These are phyloP conservation scores for Gymnosoma rotundatum DNA, from an alignment of 2,888 invertebrate genomes.

Conservation along the genomic window DNA sequence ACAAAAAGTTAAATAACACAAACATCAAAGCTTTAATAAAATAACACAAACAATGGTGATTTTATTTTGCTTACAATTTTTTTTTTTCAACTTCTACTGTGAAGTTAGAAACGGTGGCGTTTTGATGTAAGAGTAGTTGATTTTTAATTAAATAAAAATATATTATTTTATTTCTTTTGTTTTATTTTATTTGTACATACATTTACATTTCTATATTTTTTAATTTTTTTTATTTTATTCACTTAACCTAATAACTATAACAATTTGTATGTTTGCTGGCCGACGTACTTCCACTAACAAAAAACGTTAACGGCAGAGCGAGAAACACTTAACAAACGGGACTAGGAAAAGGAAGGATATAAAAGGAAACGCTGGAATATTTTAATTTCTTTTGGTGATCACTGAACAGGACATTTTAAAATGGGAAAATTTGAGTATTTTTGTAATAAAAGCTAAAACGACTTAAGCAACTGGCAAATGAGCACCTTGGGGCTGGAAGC, in stretches of 20 bases:
- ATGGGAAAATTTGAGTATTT: slow-evolving; percentile 8
- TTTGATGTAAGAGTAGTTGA: too few species aligned
- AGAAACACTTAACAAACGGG: slow-evolving; percentile 51
- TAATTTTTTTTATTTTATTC: slow-evolving; percentile 49
- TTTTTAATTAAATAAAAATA: too few species aligned
- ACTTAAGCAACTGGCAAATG: slow-evolving; percentile 81
- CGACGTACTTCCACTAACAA: slow-evolving; percentile 51
- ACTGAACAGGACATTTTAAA: slow-evolving; percentile 1
- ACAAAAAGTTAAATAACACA: too few species aligned
- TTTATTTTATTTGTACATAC: background rate
- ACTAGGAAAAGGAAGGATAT: slow-evolving; percentile 67
- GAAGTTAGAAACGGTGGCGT: too few species aligned
- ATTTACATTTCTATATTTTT: slow-evolving; percentile 56
- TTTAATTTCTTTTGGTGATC: background rate
- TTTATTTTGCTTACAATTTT: too few species aligned
- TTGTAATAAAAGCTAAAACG: slow-evolving; percentile 58
- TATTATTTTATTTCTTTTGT: background rate
- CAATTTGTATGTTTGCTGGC: slow-evolving; percentile 55
- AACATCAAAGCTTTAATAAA: too few species aligned
- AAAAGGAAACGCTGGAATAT: background rate
- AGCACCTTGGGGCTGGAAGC: slow-evolving; percentile 82
- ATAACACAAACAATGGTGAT: too few species aligned
- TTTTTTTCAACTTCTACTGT: too few species aligned
- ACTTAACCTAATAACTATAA: slow-evolving; percentile 70
- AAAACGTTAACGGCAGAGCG: slow-evolving; percentile 56